Evolutionary conservation across 1,140 invertebrate genomes (phyloP).

Genomic region (Ceratina calcarata): DNA sequence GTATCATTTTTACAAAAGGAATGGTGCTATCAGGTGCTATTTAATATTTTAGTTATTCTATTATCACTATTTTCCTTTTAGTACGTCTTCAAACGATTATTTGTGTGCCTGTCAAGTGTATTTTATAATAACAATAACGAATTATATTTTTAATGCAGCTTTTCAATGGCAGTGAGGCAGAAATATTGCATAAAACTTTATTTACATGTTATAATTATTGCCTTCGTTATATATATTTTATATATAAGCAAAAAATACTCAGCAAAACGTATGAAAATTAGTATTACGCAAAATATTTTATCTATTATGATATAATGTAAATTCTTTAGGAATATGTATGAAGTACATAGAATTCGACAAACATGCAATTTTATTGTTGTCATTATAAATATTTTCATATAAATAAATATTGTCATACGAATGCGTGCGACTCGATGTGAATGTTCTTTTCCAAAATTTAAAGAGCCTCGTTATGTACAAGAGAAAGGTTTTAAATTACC

Average conservation of each 20-base stretch:
- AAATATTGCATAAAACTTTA: conserved; percentile 27
- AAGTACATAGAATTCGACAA: conserved; percentile 42
- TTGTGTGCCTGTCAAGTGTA: conserved; percentile 25
- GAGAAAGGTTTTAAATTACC: too few species aligned
- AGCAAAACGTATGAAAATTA: conserved; percentile 30
- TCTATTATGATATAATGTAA: conserved; percentile 17
- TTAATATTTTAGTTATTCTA: conserved; percentile 40
- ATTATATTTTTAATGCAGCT: background rate
- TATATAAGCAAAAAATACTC: conserved; percentile 44
- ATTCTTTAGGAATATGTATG: conserved; percentile 36
- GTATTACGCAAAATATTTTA: conserved; percentile 13
- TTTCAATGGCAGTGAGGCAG: background rate
- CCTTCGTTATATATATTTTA: conserved; percentile 18
- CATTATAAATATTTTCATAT: conserved; percentile 72
- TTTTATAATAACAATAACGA: conserved; percentile 17
- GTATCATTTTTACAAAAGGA: background rate
- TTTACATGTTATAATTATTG: conserved; percentile 29
- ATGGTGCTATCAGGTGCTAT: conserved; percentile 62
- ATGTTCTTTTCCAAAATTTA: conserved; percentile 1
- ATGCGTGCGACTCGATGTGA: conserved; percentile 12
- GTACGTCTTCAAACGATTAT: conserved; percentile 4
- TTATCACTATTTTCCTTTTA: conserved; percentile 22
- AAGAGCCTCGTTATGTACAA: background rate
- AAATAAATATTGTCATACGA: conserved; percentile 65
- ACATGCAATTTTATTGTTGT: conserved; percentile 69